Base-by-base conservation (phyloP, 2,113 vertebrate genomes). In the Corythoichthys intestinalis region DNA sequence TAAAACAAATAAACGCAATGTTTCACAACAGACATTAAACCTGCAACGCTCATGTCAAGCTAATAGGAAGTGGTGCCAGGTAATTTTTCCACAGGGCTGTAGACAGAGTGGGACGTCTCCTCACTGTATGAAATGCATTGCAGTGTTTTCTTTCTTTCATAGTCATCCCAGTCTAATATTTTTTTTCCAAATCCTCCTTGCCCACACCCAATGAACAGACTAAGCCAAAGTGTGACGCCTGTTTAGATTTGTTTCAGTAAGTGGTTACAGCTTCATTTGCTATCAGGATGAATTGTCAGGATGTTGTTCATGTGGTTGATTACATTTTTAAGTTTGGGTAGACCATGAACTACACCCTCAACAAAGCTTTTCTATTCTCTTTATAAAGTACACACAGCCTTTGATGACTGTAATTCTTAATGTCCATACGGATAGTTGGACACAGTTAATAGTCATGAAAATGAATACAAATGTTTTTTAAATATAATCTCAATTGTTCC, bases 221-320 rank as follows among this genome's bases (percentile, higher is more conserved):
- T 77, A 71, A 39, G 62, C 50, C 53, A 54, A 54, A 54, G 53
- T 50, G 35, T 72, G 66, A 66, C 38, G 37, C 10, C 66, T 62
- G 38, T 67, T 47, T 76, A 56, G 71, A n/a, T 37, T 4, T 1
- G 1, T 63, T 82, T 52, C 57, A 77, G 44, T 65, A 49, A 74
- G 67, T 59, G 38, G 74, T 68, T 72, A 17, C 66, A 44, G 58
- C 54, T 73, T 83, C 49, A 76, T 76, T 80, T 67, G 80, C 39
- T 38, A 67, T 60, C 65, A 73, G 75, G 57, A 80, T 79, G 74
- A 44, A 44, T 44, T 44, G 41, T 44, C 41, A 44, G 41, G 41
- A 44, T 44, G 41, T 44, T 70, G 69, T 76, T 57, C 34, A 69
- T 69, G 76, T 64, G 67, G 41, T 50, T 74, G 47, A 68, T 46